Conservation (phyloP, 2,888 invertebrate genomes). For the Erebia epiphron region DNA sequence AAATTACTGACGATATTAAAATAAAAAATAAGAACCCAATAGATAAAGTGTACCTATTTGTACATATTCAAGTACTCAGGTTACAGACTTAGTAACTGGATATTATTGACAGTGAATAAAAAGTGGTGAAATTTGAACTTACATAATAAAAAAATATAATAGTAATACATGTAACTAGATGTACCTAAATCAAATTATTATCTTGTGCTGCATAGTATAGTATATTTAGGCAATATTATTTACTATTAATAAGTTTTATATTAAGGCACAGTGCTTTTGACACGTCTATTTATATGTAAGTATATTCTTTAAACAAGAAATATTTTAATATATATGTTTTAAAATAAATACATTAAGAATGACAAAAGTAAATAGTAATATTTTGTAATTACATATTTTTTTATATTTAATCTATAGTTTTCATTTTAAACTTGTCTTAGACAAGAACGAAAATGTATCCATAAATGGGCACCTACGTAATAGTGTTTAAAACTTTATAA, state of each 20-base stretch:
- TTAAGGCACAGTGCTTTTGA: slow-evolving; percentile 15
- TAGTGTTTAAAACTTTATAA: background rate
- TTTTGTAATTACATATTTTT: slow-evolving; percentile 29
- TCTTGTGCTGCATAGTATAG: slow-evolving; percentile 3
- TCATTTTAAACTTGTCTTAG: background rate
- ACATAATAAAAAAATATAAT: background rate
- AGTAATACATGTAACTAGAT: background rate
- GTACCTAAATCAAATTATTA: background rate
- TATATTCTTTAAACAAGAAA: background rate
- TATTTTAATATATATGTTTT: slow-evolving; percentile 42
- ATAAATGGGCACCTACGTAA: background rate
- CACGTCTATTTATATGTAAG: background rate
- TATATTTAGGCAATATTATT: background rate
- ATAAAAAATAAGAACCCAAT: background rate
- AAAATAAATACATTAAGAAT: slow-evolving; percentile 35
- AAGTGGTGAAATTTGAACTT: background rate
- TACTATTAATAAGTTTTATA: background rate
- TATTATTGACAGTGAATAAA: background rate
- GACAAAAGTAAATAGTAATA: slow-evolving; percentile 11
- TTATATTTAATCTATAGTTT: background rate
- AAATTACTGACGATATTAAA: slow-evolving; percentile 22
- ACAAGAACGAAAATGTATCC: background rate
- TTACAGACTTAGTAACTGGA: no score
- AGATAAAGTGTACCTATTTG: slow-evolving; percentile 33
- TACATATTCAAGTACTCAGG: no score